A percentile compares a stretch with the other conserved stretches of the same genome.
These are phyloP conservation scores for Panagrolaimus sp. DNA, from an alignment of 1,140 invertebrate genomes.

Conservation along the genomic window DNA sequence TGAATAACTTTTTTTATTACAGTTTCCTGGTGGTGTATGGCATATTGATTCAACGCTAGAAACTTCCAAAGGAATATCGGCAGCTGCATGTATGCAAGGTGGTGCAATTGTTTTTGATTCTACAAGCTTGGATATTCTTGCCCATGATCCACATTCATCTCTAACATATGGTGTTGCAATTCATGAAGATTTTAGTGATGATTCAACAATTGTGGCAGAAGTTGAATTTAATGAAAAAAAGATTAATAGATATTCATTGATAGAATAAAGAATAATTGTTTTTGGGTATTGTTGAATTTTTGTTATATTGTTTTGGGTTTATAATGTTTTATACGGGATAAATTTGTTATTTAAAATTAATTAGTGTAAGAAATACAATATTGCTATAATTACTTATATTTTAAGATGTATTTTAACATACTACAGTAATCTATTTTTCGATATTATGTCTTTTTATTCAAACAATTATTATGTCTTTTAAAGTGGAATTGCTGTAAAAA, in stretches of 20 bases:
- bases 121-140: background rate
- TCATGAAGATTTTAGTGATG: background rate
- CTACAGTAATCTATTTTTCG: too few species aligned
- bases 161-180: constrained; percentile 11
- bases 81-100: constrained; percentile 6
- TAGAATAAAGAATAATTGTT: too few species aligned
- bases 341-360: too few species aligned
- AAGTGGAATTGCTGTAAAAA: too few species aligned
- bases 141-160: background rate
- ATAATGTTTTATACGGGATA: too few species aligned
- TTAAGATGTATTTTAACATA: too few species aligned
- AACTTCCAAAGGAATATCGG: background rate
- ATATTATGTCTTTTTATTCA: too few species aligned
- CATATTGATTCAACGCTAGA: background rate
- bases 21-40: constrained; percentile 4
- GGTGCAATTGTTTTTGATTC: background rate
- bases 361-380: too few species aligned
- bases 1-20: background rate
- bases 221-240: constrained; percentile 2
- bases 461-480: too few species aligned
- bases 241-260: background rate
- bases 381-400: too few species aligned
- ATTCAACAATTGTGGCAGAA: background rate
- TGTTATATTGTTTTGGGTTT: too few species aligned
- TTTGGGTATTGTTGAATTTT: too few species aligned